Evolutionary conservation across 2,888 invertebrate genomes (phyloP).

Genomic region (Hyposoter dolosus): DNA sequence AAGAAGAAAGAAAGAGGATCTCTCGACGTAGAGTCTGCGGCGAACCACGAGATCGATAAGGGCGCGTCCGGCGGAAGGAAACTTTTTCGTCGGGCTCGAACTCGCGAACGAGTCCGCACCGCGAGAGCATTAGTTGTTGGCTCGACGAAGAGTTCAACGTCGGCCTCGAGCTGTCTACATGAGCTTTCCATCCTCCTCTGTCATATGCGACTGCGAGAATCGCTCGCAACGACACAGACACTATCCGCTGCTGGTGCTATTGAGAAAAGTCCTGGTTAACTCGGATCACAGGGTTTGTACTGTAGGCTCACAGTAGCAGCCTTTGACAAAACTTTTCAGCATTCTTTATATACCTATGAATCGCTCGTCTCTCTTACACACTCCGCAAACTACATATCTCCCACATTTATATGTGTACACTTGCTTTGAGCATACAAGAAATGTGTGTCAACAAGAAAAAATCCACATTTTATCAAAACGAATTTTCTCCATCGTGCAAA

Average conservation of each 20-base stretch:
- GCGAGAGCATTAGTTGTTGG: constrained; percentile 25
- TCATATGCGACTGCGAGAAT: constrained; percentile 2
- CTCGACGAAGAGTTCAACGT: constrained; percentile 60
- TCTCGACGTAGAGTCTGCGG: constrained; percentile 51
- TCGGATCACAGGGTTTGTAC: constrained; percentile 9
- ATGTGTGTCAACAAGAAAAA: constrained; percentile 1
- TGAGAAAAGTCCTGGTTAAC: constrained; percentile 21
- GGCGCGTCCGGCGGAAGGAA: constrained; percentile 65
- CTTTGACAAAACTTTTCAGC: constrained; percentile 42
- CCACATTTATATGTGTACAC: constrained; percentile 2
- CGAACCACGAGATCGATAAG: constrained; percentile 64
- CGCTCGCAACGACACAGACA: background rate
- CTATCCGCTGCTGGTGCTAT: background rate
- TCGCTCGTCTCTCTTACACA: background rate
- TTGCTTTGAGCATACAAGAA: background rate
- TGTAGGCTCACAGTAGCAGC: background rate
- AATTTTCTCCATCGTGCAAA: background rate
- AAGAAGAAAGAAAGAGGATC: constrained; percentile 40
- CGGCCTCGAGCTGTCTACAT: constrained; percentile 26
- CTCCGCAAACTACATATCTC: background rate
- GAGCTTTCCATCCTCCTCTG: constrained; percentile 19
- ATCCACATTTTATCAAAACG: background rate
- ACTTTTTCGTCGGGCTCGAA: constrained; percentile 62
- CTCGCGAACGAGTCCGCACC: constrained; percentile 52
- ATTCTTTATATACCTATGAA: background rate